A percentile compares a stretch with the other conserved stretches of the same genome.
These are phyloP conservation scores for Heteronetta atricapilla DNA, from an alignment of 2,113 vertebrate species.

Conservation along the genomic window DNA sequence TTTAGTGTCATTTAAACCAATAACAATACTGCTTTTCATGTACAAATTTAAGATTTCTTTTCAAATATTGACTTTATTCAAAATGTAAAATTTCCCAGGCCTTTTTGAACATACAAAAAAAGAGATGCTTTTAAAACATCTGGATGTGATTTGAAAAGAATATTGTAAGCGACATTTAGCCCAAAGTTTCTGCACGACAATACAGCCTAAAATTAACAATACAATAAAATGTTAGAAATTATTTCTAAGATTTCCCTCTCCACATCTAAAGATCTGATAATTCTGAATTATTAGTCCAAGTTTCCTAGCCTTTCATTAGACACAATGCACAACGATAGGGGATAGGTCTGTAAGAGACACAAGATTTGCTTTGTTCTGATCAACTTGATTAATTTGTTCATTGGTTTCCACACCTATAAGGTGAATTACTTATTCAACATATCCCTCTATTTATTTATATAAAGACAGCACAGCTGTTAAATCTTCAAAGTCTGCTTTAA, in stretches of 20 bases:
- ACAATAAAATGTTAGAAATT: background rate
- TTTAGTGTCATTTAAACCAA: background rate
- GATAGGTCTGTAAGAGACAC: background rate
- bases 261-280: background rate
- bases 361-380: fast-evolving
- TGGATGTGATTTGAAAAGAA: background rate
- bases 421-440: background rate
- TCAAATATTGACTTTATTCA: background rate
- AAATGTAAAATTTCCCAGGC: background rate
- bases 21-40: background rate
- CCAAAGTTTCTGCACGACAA: background rate
- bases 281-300: background rate
- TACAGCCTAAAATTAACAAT: background rate
- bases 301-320: background rate
- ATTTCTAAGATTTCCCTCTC: background rate
- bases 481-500: background rate
- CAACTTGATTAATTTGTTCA: background rate
- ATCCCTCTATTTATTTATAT: background rate
- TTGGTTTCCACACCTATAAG: background rate
- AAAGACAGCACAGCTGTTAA: background rate
- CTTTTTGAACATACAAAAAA: background rate
- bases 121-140: background rate
- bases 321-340: background rate
- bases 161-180: background rate
- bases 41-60: background rate